A percentile compares a stretch with the other conserved stretches of the same genome.
Conservation (phyloP, 2,113 vertebrate species). For the Proteles cristata region DNA sequence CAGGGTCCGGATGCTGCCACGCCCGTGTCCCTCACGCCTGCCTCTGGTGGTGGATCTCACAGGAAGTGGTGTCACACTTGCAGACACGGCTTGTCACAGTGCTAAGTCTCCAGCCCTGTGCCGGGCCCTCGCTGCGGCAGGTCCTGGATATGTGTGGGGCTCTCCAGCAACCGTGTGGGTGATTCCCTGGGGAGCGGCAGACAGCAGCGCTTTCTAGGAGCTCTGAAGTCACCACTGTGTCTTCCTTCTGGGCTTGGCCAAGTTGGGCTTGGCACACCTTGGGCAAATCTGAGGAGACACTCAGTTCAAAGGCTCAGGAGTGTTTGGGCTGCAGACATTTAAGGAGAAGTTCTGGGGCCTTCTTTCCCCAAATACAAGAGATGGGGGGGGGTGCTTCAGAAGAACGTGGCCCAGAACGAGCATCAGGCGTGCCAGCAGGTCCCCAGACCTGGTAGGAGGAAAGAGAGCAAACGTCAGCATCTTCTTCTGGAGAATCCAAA, state of each 20-base stretch:
- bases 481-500: background rate
- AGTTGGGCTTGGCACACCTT: background rate
- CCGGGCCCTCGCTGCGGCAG: background rate
- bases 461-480: background rate
- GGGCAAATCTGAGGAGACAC: background rate
- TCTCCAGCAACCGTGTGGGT: background rate
- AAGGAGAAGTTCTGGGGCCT: background rate
- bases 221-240: too few relatives aligned
- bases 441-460: background rate
- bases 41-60: background rate
- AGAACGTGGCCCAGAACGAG: rapidly evolving
- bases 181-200: rapidly evolving
- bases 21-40: background rate
- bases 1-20: background rate
- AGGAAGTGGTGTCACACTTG: background rate
- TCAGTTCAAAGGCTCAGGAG: background rate
- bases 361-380: background rate
- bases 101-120: background rate
- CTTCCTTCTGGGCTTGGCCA: background rate
- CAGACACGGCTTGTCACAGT: background rate
- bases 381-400: rapidly evolving
- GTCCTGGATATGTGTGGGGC: too few relatives aligned
- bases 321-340: background rate
- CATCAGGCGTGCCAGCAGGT: rapidly evolving
- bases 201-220: background rate